Evolutionary conservation across 2,113 vertebrate genomes (phyloP).

Genomic region (Nothoprocta pentlandii): DNA sequence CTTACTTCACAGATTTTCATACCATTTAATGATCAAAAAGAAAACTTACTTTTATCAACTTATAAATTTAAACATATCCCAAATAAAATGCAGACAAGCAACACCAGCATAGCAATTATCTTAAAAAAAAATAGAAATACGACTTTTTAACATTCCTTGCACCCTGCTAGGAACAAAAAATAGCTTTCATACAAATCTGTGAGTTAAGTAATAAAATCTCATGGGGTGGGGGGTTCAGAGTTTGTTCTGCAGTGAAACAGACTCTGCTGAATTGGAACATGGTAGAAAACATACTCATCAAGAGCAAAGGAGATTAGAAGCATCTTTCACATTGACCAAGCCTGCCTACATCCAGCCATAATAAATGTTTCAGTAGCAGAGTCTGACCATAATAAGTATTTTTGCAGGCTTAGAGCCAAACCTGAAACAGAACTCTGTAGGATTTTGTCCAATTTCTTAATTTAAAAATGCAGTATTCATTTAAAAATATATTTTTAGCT

Average conservation of each 20-base stretch:
- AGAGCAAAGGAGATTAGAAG: slow-evolving; percentile 52
- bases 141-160: slow-evolving; percentile 46
- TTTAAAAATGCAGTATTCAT: slow-evolving; percentile 68
- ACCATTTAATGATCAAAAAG: slow-evolving; percentile 61
- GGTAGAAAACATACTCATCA: slow-evolving; percentile 59
- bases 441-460: slow-evolving; percentile 71
- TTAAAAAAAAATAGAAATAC: not conserved
- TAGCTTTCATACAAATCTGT: slow-evolving; percentile 61
- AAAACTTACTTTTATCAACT: slow-evolving; percentile 59
- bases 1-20: slow-evolving; percentile 62
- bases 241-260: not conserved
- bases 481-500: slow-evolving; percentile 67
- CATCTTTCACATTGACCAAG: slow-evolving; percentile 42
- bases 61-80: slow-evolving; percentile 63
- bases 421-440: slow-evolving; percentile 42
- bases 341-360: slow-evolving; percentile 4
- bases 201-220: slow-evolving; percentile 61
- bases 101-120: slow-evolving; percentile 60
- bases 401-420: slow-evolving; percentile 67
- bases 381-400: slow-evolving; percentile 67
- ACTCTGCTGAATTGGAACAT: slow-evolving; percentile 44
- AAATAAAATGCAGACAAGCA: slow-evolving; percentile 62
- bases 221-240: not conserved
- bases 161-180: slow-evolving; percentile 59
- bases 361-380: slow-evolving; percentile 73